Base-by-base conservation (phyloP, 2,797 vertebrate genomes). In the Cirrhinus molitorella region DNA sequence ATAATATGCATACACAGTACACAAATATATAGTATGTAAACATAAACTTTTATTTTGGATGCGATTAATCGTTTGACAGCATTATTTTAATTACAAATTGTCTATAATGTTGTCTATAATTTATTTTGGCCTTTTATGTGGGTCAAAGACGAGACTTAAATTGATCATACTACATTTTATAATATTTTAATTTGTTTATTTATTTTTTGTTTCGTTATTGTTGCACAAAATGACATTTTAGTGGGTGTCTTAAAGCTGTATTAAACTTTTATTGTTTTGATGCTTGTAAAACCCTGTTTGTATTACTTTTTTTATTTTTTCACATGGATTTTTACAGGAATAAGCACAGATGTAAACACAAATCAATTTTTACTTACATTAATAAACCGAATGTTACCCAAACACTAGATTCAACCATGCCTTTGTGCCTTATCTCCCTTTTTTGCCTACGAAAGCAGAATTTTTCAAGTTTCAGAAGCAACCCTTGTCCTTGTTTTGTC, bases 401-500 rank as follows among this genome's bases (percentile, higher is more conserved):
- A 77, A 63, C 23, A 47, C 28, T 67, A 21, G 28, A 66, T 49
- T 63, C 11, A 0, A 6, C 28, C 45, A 66, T 67, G 25, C 6
- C 12, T 79, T 37, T 21, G 45, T 66, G 61, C 31, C 7, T 65
- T 14, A 47, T n/a, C 28, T 7, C 8, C 31, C 21, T 37, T 9
- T n/a, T 73, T 53, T 43, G 72, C 8, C 31, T 23, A 23, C 2
- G 4, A 57, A 75, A 8, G 53, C 53, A 75, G 53, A 28, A 23
- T 51, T 55, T 34, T 66, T 66, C 17, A 57, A 55, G 31, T 25
- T 55, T 37, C 12, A 23, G 47, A 67, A 65, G 67, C 28, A 79
- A 37, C 77, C 13, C 70, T 71, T 68, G 45, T 83, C 57, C 47
- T 83, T 13, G 28, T 85, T 59, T 74, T 71, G 81, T 73, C 31